Percentiles rank a stretch among this genome's conserved stretches.
Evolutionary conservation across 2,113 vertebrate genomes (phyloP).

Genomic region (Candoia aspera): DNA sequence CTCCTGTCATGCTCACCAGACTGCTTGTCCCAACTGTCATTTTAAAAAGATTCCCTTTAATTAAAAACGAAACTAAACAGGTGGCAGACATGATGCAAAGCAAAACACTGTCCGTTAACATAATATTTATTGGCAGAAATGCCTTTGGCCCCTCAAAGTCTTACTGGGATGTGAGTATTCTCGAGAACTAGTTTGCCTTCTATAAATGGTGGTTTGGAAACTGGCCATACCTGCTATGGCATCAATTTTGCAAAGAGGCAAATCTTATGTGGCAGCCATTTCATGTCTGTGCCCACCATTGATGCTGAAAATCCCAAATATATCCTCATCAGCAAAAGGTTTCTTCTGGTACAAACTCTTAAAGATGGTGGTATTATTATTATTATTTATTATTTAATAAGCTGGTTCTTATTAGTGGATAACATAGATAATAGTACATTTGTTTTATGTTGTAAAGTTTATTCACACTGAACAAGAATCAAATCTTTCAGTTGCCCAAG

Average conservation of each 20-base stretch:
- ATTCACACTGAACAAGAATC: background rate
- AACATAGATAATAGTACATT: background rate
- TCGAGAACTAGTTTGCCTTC: background rate
- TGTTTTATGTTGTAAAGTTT: background rate
- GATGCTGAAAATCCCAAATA: too few relatives aligned
- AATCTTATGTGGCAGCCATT: background rate
- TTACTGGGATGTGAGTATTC: background rate
- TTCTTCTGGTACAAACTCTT: background rate
- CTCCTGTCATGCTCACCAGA: background rate
- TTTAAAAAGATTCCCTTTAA: background rate
- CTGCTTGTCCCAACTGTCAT: background rate
- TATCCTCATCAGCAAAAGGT: background rate
- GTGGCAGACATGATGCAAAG: background rate
- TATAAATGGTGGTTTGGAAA: background rate
- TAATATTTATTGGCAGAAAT: background rate
- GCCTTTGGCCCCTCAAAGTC: background rate
- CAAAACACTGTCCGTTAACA: background rate
- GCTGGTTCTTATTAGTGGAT: background rate
- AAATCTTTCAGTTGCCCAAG: background rate
- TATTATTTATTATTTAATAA: too few relatives aligned
- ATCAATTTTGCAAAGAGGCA: background rate
- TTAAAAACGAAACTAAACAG: background rate
- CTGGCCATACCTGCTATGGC: background rate
- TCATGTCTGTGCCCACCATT: background rate
- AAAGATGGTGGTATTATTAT: background rate